These are phyloP conservation scores for Bombus cullumanus DNA, from an alignment of 1,140 invertebrate genomes.

Conservation along the genomic window DNA sequence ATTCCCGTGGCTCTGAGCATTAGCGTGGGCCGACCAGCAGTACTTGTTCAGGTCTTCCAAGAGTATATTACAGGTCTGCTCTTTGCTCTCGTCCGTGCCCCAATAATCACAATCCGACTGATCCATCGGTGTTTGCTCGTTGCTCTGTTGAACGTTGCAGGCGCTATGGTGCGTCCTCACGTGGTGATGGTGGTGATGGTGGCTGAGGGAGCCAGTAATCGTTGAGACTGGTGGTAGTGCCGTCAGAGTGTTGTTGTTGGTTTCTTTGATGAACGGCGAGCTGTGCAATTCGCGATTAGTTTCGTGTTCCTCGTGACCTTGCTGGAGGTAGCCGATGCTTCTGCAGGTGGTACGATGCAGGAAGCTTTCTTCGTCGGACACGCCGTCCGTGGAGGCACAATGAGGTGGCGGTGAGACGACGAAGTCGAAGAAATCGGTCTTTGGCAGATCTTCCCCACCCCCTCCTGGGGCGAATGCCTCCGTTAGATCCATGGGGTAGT, in stretches of 20 bases:
- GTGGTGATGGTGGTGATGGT: slow-evolving; percentile 77
- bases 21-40: slow-evolving; percentile 85
- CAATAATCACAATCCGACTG: slow-evolving; percentile 86
- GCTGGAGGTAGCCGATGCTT: slow-evolving; percentile 72
- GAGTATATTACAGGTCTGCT: slow-evolving; percentile 87
- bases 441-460: slow-evolving; percentile 86
- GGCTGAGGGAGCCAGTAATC: slow-evolving; percentile 78
- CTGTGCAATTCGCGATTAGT: slow-evolving; percentile 68
- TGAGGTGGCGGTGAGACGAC: slow-evolving; percentile 89
- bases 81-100: slow-evolving; percentile 87
- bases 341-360: slow-evolving; percentile 73
- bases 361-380: slow-evolving; percentile 78
- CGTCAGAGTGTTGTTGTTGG: slow-evolving; percentile 87
- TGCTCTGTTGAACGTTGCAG: slow-evolving; percentile 64
- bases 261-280: slow-evolving; percentile 84
- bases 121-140: slow-evolving; percentile 76
- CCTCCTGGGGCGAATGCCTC: slow-evolving; percentile 86
- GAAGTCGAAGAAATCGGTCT: slow-evolving; percentile 94
- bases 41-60: slow-evolving; percentile 92
- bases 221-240: slow-evolving; percentile 78
- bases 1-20: slow-evolving; percentile 53
- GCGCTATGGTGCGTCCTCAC: slow-evolving; percentile 60
- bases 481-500: slow-evolving; percentile 87
- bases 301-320: slow-evolving; percentile 74
- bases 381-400: slow-evolving; percentile 81